These are phyloP conservation scores for Psococerastis gibbosa DNA, from an alignment of 2,888 invertebrate genomes.

Conservation along the genomic window DNA sequence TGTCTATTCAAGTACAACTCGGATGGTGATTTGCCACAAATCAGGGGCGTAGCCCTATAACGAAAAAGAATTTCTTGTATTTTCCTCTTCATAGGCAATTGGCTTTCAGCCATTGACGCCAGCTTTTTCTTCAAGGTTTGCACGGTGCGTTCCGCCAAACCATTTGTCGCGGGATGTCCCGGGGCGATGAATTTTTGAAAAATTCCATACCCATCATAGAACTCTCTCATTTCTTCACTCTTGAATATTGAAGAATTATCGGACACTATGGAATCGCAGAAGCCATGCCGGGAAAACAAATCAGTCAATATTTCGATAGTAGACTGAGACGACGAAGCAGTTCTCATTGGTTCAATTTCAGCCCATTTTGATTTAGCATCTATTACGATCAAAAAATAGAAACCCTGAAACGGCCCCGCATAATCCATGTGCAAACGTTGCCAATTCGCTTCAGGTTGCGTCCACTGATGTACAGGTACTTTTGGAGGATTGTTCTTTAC, in stretches of 20 bases:
- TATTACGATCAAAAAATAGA: too few relatives aligned
- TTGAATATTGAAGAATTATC: slow-evolving; percentile 19
- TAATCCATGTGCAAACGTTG: slow-evolving; percentile 20
- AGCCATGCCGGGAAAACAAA: slow-evolving; percentile 18
- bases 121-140: slow-evolving; percentile 14
- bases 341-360: too few relatives aligned
- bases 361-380: too few relatives aligned
- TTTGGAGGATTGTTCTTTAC: slow-evolving; percentile 17
- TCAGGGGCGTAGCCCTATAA: slow-evolving; percentile 16
- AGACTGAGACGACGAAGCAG: slow-evolving; percentile 16
- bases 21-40: background rate
- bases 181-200: slow-evolving; percentile 16
- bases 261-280: slow-evolving; percentile 16
- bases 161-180: slow-evolving; percentile 13
- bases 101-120: slow-evolving; percentile 7
- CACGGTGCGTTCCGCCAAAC: slow-evolving; percentile 12
- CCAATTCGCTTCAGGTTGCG: slow-evolving; percentile 18
- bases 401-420: too few relatives aligned
- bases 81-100: slow-evolving; percentile 10
- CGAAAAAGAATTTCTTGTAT: too few relatives aligned
- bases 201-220: slow-evolving; percentile 16
- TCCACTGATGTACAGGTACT: slow-evolving; percentile 19
- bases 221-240: slow-evolving; percentile 16
- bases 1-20: slow-evolving; percentile 12
- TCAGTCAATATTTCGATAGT: slow-evolving; percentile 17